Evolutionary conservation across 2,113 vertebrate species (phyloP).

Genomic region (Riparia riparia): DNA sequence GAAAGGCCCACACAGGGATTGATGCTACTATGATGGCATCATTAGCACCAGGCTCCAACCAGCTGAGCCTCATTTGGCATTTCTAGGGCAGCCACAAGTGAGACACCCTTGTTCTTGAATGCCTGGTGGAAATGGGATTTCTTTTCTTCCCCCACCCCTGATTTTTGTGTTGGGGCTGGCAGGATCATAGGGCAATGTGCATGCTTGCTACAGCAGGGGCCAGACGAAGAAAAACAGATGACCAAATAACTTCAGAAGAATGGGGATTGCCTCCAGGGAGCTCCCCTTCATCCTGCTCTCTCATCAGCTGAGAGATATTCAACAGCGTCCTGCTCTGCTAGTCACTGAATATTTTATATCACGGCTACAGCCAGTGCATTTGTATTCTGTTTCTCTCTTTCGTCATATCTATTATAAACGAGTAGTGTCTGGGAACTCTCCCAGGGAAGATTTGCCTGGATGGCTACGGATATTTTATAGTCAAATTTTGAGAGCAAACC

Average conservation of each 20-base stretch:
- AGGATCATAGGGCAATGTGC: not conserved
- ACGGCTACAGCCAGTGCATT: slow-evolving; percentile 58
- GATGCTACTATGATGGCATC: accelerated
- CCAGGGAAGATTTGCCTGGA: slow-evolving; percentile 75
- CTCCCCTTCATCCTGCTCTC: slow-evolving; percentile 34
- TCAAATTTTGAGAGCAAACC: slow-evolving; percentile 67
- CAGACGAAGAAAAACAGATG: not conserved
- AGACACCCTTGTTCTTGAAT: not conserved
- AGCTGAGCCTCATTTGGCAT: not conserved
- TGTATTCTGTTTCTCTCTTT: slow-evolving; percentile 72
- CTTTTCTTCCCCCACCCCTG: not conserved
- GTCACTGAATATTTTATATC: slow-evolving; percentile 70
- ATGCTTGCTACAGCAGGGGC: not conserved
- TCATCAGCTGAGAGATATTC: slow-evolving; percentile 48
- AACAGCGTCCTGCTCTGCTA: slow-evolving; percentile 44
- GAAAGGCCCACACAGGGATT: not conserved
- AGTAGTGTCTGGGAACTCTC: slow-evolving; percentile 72
- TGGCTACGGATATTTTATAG: slow-evolving; percentile 73
- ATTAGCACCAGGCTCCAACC: not conserved
- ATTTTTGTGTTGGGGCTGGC: not conserved
- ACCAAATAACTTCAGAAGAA: slow-evolving; percentile 53
- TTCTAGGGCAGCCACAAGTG: accelerated
- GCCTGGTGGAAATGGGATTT: not conserved
- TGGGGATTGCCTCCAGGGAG: not conserved
- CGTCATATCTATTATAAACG: slow-evolving; percentile 76